Conservation (phyloP, 2,113 vertebrate species). For the Cottus gobio region DNA sequence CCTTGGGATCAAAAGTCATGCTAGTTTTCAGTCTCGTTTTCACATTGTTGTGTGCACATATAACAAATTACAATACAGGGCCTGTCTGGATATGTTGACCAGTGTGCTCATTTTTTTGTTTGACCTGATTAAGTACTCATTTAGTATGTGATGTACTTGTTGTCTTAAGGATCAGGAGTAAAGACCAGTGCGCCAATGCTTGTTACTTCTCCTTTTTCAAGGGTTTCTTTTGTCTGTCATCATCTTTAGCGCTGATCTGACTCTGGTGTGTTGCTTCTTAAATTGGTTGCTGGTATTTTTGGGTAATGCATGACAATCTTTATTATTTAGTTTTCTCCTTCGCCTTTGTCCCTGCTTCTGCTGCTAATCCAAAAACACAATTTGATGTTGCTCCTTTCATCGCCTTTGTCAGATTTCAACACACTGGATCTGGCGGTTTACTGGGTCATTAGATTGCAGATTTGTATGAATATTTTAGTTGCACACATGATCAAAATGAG, state of each 20-base stretch:
- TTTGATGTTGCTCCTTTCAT: background rate
- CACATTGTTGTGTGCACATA: background rate
- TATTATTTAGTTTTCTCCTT: slow-evolving; percentile 2
- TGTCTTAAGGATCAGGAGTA: slow-evolving; percentile 27
- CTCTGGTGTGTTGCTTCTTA: background rate
- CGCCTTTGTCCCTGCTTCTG: slow-evolving; percentile 21
- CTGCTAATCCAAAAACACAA: slow-evolving; percentile 1
- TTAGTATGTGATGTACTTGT: background rate
- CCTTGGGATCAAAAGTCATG: slow-evolving; percentile 19
- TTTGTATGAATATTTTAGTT: background rate
- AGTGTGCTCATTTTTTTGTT: background rate
- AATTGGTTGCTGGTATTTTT: background rate
- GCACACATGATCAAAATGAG: background rate
- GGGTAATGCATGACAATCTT: background rate
- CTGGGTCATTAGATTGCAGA: background rate
- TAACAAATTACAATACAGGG: slow-evolving; percentile 1
- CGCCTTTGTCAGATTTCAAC: background rate
- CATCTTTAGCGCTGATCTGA: background rate
- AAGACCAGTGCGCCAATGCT: background rate
- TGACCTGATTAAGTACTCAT: background rate
- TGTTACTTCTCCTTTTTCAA: background rate
- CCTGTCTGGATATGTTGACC: background rate
- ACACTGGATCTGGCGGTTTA: background rate
- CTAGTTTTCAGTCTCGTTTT: background rate
- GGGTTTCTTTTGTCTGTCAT: background rate